Conservation (phyloP, 2,888 invertebrate genomes). For the Microctonus brassicae region DNA sequence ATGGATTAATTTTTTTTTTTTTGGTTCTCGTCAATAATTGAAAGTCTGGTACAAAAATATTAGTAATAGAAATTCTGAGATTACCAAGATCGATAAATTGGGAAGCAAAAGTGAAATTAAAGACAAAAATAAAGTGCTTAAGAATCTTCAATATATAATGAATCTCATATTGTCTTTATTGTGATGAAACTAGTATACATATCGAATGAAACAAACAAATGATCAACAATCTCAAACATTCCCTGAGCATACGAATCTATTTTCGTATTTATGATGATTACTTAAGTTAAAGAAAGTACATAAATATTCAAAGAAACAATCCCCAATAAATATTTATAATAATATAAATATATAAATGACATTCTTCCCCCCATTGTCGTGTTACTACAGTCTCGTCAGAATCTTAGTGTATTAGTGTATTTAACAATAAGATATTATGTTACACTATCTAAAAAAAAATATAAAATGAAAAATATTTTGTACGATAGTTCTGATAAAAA, state of each 20-base stretch:
- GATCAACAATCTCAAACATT: constrained; percentile 9
- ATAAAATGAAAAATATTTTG: constrained; percentile 22
- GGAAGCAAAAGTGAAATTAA: background rate
- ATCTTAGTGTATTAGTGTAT: background rate
- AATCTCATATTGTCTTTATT: background rate
- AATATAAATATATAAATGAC: background rate
- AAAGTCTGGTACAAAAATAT: constrained; percentile 16
- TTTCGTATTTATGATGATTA: constrained; percentile 3
- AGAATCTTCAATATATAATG: background rate
- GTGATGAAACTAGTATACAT: background rate
- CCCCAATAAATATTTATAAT: background rate
- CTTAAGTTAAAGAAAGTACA: background rate
- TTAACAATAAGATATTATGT: background rate
- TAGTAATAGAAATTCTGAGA: background rate
- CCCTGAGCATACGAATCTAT: constrained; percentile 2
- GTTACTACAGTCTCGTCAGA: background rate
- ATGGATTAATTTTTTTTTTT: background rate
- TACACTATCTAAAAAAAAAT: background rate
- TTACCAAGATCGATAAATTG: background rate
- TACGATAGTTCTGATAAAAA: constrained; percentile 11
- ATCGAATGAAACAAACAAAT: background rate
- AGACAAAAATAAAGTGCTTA: background rate
- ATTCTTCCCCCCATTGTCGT: constrained; percentile 9
- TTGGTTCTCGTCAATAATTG: background rate
- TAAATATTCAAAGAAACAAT: background rate